Base-by-base conservation (phyloP, 2,797 vertebrate genomes). In the Spinus olivaceus region DNA sequence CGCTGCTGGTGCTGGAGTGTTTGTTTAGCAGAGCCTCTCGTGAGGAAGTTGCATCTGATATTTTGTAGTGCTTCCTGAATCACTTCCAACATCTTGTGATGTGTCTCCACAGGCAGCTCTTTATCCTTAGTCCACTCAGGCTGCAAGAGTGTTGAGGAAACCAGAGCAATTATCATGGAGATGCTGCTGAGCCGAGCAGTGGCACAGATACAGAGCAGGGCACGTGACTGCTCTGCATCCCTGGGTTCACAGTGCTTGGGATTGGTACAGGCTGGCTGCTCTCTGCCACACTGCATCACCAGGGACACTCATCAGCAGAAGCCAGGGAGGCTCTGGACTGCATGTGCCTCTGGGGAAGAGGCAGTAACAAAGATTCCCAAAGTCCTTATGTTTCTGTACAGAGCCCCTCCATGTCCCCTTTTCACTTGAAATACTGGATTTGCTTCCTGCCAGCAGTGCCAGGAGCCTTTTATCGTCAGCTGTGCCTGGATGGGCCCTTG, bases 1-100 rank as follows among this genome's bases (percentile, higher is more conserved):
- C 0, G 2, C 79, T 57, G 81, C 76, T 83, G 6, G 3, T 65
- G 61, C 82, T 90, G 72, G 61, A 81, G 85, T 49, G 72, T 30
- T 81, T 86, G 32, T 51, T 66, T 50, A 53, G 67, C 4, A 0
- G n/a, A 59, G 78, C 32, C 85, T 92, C 79, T 80, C 42, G 65
- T n/a, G 79, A 57, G 79, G 81, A 61, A 85, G 69, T 80, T 35
- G 65, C 64, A n/a, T 77, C 64, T 81, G 86, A 77, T 91, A 35
- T 57, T 87, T 59, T 91, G 57, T 91, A 71, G 89, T 80, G 46
- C 79, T 90, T 96, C 84, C 91, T 94, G 94, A 94, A 92, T 74
- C 49, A 13, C 79, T 87, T 94, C 92, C 91, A 94, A 0, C 30
- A 4, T 74, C 84, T 76, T 84, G 63, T 69, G 74, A 73, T 87